Base-by-base conservation (phyloP, 2,797 vertebrate genomes). In the Astyanax mexicanus region DNA sequence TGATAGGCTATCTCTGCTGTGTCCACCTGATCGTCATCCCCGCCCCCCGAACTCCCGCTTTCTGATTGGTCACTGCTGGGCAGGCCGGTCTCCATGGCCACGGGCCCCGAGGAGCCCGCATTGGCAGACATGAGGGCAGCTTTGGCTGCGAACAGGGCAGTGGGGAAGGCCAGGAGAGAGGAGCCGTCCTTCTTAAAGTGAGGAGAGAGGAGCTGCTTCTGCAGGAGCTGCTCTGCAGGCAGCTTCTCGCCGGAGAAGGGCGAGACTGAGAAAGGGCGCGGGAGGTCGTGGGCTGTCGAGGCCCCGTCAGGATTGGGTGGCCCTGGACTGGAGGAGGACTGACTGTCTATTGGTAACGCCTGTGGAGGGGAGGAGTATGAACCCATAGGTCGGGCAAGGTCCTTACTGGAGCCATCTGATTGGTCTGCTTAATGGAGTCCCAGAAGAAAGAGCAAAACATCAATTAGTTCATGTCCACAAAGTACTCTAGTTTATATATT, bases 1-100 rank as follows among this genome's bases (percentile, higher is more conserved):
- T 99, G 97, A 89, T 95, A 97, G 52, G 98, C 98, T 7, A 99
- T 99, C 89, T 99, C 98, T 0, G 96, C 93, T 0, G 98, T 99
- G 84, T 99, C 97, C 86, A 98, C 84, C 74, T 96, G 96, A 86
- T 99, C 97, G 27, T 99, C 97, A 0, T 99, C 97, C 0, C 91
- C 84, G 0, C 88, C 84, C 0, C 87, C 93, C 0, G 92, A 91
- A 75, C 90, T 72, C 3, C 92, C 88, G 0, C 92, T 91, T 55
- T 98, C 98, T 0, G 91, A 88, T 0, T 93, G 93, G 86, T 98
- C 97, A 0, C 94, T 87, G 0, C 54, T 15, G 27, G 95, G 91
- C 0, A 95, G 86, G 81, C 95, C 95, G 0, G 90, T 64, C 7
- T 96, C 93, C 0, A 81, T 57, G 0, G 74, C 12, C 40, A 86